Conservation (phyloP, 1,140 invertebrate species). For the Leptopilina clavipes region DNA sequence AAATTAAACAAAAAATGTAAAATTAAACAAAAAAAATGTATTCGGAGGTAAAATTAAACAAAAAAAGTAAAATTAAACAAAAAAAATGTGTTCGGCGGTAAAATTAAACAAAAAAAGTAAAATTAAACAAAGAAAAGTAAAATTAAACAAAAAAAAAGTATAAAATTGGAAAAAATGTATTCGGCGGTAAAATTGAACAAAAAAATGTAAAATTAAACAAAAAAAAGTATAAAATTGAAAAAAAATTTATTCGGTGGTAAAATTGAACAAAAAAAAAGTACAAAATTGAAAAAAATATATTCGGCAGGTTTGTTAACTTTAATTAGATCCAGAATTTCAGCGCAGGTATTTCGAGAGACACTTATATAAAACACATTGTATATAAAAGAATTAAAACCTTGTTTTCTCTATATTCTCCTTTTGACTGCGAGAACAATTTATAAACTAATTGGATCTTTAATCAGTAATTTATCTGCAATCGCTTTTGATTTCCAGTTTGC, state of each 20-base stretch:
- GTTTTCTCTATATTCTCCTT: neutral
- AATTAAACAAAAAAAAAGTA: too few relatives aligned
- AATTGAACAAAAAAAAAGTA: neutral
- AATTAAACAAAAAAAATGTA: too few relatives aligned
- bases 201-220: too few relatives aligned
- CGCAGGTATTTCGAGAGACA: neutral
- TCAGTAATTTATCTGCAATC: conserved; percentile 33
- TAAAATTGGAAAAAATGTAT: too few relatives aligned
- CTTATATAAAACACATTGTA: conserved; percentile 2
- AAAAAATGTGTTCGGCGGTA: too few relatives aligned
- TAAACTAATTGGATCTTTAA: conserved; percentile 19
- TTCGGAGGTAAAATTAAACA: too few relatives aligned
- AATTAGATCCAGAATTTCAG: neutral
- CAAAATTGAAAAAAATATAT: neutral
- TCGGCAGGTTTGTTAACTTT: conserved; percentile 3
- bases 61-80: too few relatives aligned
- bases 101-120: too few relatives aligned
- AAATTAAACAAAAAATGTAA: too few relatives aligned
- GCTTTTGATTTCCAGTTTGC: neutral
- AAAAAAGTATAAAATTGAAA: neutral
- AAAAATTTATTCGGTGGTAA: neutral
- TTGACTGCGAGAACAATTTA: conserved; percentile 8
- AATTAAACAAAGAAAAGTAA: too few relatives aligned
- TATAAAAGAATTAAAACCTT: neutral
- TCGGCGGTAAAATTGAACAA: too few relatives aligned